Percentiles rank a stretch among this genome's conserved stretches.
These are phyloP conservation scores for Toxonevra muliebris DNA, from an alignment of 2,888 invertebrate genomes.

Conservation along the genomic window DNA sequence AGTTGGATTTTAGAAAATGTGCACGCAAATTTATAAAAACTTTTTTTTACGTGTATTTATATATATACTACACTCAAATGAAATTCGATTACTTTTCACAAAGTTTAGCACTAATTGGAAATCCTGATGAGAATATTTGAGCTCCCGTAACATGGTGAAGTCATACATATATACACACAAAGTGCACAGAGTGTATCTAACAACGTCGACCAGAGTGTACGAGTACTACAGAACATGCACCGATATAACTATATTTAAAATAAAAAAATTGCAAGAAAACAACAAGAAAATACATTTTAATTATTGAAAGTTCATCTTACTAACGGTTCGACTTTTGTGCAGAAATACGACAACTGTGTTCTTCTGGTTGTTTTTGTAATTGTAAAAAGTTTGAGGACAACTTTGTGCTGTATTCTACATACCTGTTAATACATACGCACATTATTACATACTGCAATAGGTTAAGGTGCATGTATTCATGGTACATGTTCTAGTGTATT, in stretches of 20 bases:
- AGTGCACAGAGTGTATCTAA: too few relatives aligned
- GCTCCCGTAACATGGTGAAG: background rate
- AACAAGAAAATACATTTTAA: background rate
- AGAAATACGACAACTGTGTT: background rate
- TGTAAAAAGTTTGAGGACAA: background rate
- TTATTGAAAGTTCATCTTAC: slow-evolving; percentile 7
- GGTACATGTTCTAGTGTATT: too few relatives aligned
- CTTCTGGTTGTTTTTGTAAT: background rate
- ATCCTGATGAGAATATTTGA: slow-evolving; percentile 46
- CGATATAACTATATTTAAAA: background rate
- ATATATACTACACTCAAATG: slow-evolving; percentile 17
- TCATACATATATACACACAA: background rate
- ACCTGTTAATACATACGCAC: background rate
- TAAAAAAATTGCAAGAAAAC: background rate
- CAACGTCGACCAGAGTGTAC: too few relatives aligned
- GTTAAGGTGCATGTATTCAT: background rate
- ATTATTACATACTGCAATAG: background rate
- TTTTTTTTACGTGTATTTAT: too few relatives aligned
- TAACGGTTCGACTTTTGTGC: background rate
- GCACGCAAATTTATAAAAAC: too few relatives aligned
- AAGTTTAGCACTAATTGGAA: slow-evolving; percentile 49
- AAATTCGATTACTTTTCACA: slow-evolving; percentile 49
- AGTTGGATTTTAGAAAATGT: too few relatives aligned
- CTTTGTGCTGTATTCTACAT: background rate
- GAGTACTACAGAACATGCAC: background rate